Evolutionary conservation across 2,113 vertebrate species (phyloP).

Genomic region (Tricholaema leucomelas): DNA sequence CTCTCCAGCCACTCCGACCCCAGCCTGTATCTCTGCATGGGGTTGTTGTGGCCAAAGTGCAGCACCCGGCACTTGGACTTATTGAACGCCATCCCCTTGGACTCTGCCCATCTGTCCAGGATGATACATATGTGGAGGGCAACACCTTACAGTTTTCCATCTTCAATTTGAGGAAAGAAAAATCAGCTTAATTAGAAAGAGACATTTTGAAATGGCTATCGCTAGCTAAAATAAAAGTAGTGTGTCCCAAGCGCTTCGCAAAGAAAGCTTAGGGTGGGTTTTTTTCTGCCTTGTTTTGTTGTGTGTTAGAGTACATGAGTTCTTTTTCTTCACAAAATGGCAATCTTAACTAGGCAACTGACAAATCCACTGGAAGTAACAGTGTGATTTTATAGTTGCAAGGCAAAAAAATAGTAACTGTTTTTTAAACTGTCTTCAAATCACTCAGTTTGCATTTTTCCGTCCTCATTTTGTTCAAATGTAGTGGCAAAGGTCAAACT

Average conservation of each 20-base stretch:
- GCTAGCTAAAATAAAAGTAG: background rate
- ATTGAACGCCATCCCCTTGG: too few species aligned
- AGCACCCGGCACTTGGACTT: too few species aligned
- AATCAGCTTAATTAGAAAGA: background rate
- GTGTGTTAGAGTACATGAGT: background rate
- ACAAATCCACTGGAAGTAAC: background rate
- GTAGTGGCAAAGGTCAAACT: background rate
- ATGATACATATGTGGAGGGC: background rate
- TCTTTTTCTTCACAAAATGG: background rate
- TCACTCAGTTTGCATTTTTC: background rate
- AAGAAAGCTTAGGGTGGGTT: too few species aligned
- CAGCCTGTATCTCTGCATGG: too few species aligned
- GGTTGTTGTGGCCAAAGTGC: too few species aligned
- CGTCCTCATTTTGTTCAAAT: background rate
- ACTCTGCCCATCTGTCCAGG: too few species aligned
- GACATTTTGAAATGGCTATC: background rate
- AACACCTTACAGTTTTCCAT: background rate
- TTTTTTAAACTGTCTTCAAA: background rate
- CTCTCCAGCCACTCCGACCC: too few species aligned
- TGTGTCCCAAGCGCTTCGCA: background rate
- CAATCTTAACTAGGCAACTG: background rate
- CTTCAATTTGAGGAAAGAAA: background rate
- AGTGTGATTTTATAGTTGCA: background rate
- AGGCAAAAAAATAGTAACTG: background rate
- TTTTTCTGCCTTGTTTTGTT: too few species aligned